Conservation (phyloP, 2,797 vertebrate genomes). For the Bradypus variegatus region DNA sequence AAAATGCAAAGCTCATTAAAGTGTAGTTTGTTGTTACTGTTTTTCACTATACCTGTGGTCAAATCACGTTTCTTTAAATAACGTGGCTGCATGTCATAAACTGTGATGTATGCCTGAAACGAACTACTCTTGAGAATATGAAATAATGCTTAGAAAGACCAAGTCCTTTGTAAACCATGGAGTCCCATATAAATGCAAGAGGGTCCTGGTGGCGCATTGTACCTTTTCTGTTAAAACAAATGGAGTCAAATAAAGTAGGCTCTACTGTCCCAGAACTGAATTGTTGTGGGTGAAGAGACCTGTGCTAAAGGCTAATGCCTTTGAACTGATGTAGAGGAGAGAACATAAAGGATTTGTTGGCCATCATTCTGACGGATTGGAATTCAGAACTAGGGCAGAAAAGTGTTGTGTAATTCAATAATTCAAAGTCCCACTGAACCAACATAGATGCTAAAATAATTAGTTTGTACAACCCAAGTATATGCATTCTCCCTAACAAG, state of each 20-base stretch:
- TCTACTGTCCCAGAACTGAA: not conserved
- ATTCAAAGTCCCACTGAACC: not conserved
- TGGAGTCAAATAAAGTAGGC: not conserved
- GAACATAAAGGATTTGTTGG: not conserved
- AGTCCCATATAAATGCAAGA: no score
- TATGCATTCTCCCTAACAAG: not conserved
- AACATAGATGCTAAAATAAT: not conserved
- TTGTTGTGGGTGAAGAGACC: no score
- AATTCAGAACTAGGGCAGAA: not conserved
- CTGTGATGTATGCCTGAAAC: not conserved
- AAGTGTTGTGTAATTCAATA: not conserved
- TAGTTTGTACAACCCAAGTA: not conserved
- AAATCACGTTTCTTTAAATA: not conserved
- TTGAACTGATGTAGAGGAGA: rapidly evolving
- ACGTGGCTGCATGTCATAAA: not conserved
- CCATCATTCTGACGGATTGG: not conserved
- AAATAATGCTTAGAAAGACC: not conserved
- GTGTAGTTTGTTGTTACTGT: not conserved
- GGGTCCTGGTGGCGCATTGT: not conserved
- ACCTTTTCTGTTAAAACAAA: not conserved
- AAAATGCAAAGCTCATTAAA: not conserved
- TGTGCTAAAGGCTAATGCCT: not conserved
- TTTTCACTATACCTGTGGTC: not conserved
- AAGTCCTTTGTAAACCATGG: rapidly evolving
- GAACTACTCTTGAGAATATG: not conserved